A percentile compares a stretch with the other conserved stretches of the same genome.
These are phyloP conservation scores for Choloepus didactylus DNA, from an alignment of 2,797 vertebrate genomes.

Conservation along the genomic window DNA sequence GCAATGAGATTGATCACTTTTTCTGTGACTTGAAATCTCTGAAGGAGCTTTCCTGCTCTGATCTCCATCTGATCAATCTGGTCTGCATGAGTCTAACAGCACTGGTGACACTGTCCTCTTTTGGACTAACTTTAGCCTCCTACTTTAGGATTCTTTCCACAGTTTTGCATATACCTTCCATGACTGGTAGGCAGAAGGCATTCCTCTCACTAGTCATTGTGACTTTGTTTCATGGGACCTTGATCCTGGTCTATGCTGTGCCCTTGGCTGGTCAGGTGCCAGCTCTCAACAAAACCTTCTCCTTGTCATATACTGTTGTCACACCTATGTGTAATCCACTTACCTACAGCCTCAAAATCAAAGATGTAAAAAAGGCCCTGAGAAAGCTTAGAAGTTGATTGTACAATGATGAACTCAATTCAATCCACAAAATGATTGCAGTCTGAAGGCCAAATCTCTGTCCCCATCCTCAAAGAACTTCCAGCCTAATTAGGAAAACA, in stretches of 20 bases:
- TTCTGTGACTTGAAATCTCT: slow-evolving; percentile 70
- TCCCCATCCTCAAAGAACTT: not conserved
- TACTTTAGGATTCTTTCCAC: slow-evolving; percentile 61
- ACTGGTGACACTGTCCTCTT: slow-evolving; percentile 48
- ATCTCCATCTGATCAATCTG: slow-evolving; percentile 41
- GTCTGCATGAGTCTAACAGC: slow-evolving; percentile 70
- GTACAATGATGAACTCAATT: not conserved
- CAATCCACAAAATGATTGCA: not conserved
- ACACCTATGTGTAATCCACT: slow-evolving; percentile 68
- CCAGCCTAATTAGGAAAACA: not conserved
- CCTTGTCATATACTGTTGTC: slow-evolving; percentile 74
- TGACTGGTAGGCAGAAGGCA: slow-evolving; percentile 50
- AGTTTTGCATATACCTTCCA: slow-evolving; percentile 64
- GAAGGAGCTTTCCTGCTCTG: slow-evolving; percentile 58
- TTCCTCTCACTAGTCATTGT: slow-evolving; percentile 63
- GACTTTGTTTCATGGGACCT: slow-evolving; percentile 71
- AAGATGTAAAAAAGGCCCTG: slow-evolving; percentile 61
- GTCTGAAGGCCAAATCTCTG: not conserved
- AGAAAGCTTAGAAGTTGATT: slow-evolving; percentile 46
- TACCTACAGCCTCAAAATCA: slow-evolving; percentile 72
- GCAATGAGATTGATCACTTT: slow-evolving; percentile 69
- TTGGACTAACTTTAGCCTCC: slow-evolving; percentile 53
- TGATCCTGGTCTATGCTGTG: slow-evolving; percentile 71
- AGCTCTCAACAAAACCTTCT: slow-evolving; percentile 74
- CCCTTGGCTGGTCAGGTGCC: slow-evolving; percentile 50